Base-by-base conservation (phyloP, 2,113 vertebrate species). In the Dicaeum eximium region DNA sequence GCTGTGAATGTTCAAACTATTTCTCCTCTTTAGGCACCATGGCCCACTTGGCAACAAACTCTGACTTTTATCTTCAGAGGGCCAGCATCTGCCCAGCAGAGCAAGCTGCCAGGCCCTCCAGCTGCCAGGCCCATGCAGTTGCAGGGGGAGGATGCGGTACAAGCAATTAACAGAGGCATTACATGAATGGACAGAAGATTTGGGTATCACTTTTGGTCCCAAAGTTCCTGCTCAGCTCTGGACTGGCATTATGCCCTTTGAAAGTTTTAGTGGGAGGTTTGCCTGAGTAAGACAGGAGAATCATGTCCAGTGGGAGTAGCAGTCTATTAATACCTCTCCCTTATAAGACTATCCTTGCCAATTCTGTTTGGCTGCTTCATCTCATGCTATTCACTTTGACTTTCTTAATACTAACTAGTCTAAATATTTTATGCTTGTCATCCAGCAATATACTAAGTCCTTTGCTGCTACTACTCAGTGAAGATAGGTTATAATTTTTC, bases 341-440 rank as follows among this genome's bases (percentile, higher is more conserved):
- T 93, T 93, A 67, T 45, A 84, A 84, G 64, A 35, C 69, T 81
- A 80, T 57, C 80, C 82, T 75, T 93, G 88, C 67, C 84, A 95
- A 92, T 96, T 96, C 95, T 90, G 83, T 97, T 95, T 96, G 89
- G 88, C 87, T 88, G 56, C 92, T 93, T 86, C 81, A 85, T 93
- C 72, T 95, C 82, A 60, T 86, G 82, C 93, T 93, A 91, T 48
- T 96, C 89, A 91, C 89, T 97, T 95, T 90, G 87, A 92, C 80
- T 95, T 88, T 86, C 90, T 70, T 92, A 93, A 93, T 91, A 83
- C 88, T 88, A 95, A 93, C 88, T 90, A 95, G 56, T 71, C 71
- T 97, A 95, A 95, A 95, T 96, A 95, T 96, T 96, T 96, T 57
- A 96, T 94, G 79, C 45, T 73, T 86, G 74, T 93, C 95, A 93